These are phyloP conservation scores for Colostygia pectinataria DNA, from an alignment of 2,888 invertebrate species.

Conservation along the genomic window DNA sequence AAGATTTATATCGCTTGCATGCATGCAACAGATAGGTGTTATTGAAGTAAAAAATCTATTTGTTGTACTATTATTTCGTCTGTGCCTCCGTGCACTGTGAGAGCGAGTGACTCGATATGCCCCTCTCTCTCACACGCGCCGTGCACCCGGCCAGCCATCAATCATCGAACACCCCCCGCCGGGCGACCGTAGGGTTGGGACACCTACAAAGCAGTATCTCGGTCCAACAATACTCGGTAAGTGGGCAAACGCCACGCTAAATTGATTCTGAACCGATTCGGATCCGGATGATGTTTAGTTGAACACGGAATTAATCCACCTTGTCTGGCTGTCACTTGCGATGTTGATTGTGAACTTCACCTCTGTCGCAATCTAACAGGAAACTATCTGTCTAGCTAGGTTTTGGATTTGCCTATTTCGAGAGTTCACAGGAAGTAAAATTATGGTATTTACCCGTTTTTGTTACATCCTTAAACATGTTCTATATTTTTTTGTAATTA, in stretches of 20 bases:
- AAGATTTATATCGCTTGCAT: no score
- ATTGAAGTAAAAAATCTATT: conserved; percentile 5
- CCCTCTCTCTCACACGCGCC: conserved; percentile 50
- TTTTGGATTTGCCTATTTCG: neutral
- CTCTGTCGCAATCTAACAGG: conserved; percentile 7
- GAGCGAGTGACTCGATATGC: conserved; percentile 52
- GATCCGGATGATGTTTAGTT: conserved; percentile 61
- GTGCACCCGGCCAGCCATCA: conserved; percentile 74
- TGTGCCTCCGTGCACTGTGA: conserved; percentile 57
- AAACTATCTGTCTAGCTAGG: conserved; percentile 1
- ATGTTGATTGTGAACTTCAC: conserved; percentile 25
- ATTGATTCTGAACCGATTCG: conserved; percentile 70
- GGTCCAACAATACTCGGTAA: conserved; percentile 76
- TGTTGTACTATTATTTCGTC: conserved; percentile 1
- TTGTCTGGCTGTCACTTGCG: conserved; percentile 24
- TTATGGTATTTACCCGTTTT: no score
- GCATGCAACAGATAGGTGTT: neutral
- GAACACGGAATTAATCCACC: conserved; percentile 55
- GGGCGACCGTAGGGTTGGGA: conserved; percentile 76
- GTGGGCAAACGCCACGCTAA: conserved; percentile 75
- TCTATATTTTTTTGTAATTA: no score
- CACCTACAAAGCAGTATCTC: conserved; percentile 71
- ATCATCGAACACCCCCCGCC: conserved; percentile 80
- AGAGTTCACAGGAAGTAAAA: no score
- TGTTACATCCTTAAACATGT: no score